Evolutionary conservation across 64 coral and sea anemone species (phyloP), one percentile per base, ranked within the genome.

Genomic region (Pocillopora damicornis): DNA sequence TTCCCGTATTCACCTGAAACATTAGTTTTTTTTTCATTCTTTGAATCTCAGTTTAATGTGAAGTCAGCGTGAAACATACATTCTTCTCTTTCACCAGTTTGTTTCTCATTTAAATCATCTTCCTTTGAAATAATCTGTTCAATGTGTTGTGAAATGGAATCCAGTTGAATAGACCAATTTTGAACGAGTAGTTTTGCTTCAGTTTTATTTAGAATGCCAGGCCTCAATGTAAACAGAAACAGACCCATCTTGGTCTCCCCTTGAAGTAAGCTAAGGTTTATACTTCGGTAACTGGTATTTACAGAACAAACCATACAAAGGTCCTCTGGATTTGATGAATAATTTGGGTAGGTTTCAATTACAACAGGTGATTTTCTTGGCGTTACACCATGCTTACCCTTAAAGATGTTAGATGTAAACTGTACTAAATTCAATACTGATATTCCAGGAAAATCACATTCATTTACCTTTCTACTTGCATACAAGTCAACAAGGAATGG

Each of bases 201-300:
- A 45, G 86, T 37, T 58, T 73, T 63, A 36, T 59, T 5, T 56
- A 77, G 58, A 77, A 63, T 88, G 86, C 88, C 88, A 89, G 45
- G 20, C 35, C 51, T 61, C 57, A 38, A 80, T 89, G 37, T 79
- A 89, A 80, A 77, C n/a, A n/a, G n/a, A n/a, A n/a, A n/a, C n/a
- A n/a, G n/a, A n/a, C n/a, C 57, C 22, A 45, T 17, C n/a, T 89
- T 61, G 20, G 61, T 79, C 17, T 80, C 45, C 20, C 45, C 6
- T 1, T 45, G 73, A 75, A 75, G 35, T 25, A 75, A 75, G 73
- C 89, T 79, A 90, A 58, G 66, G 79, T 76, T 90, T 83, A 58
- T 83, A 90, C n/a, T 90, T 90, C 14, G 83, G 35, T 25, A 86
- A 59, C 38, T 91, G 72, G 12, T 86, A 85, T 76, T 91, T 91